Conservation (phyloP, 2,888 invertebrate genomes). For the Camptogramma bilineatum region DNA sequence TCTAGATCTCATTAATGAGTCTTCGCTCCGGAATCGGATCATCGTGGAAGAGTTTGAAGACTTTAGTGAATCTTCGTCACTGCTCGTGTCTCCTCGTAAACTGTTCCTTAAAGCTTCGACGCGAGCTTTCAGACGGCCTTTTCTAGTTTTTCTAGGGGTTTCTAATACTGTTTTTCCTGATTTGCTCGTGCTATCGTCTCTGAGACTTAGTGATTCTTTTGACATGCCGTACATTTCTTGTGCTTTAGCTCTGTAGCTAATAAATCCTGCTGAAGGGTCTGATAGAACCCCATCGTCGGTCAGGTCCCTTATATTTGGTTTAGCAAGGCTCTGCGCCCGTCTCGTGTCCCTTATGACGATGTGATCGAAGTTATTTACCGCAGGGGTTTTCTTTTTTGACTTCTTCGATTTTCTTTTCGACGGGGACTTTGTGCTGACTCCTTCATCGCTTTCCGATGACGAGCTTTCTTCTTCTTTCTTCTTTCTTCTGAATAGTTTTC, state of each 20-base stretch:
- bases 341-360: constrained; percentile 85
- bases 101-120: constrained; percentile 88
- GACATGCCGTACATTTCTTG: constrained; percentile 69
- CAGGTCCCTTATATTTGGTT: constrained; percentile 67
- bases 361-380: constrained; percentile 88
- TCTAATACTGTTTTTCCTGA: constrained; percentile 81
- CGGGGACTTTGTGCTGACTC: constrained; percentile 71
- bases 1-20: constrained; percentile 87
- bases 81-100: constrained; percentile 87
- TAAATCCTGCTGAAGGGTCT: constrained; percentile 84
- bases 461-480: constrained; percentile 88
- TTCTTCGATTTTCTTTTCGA: constrained; percentile 80
- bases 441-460: constrained; percentile 82
- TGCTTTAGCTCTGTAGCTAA: constrained; percentile 73
- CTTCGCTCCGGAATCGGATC: constrained; percentile 88
- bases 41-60: constrained; percentile 88
- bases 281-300: constrained; percentile 85
- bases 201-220: constrained; percentile 72
- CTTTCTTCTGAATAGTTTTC: constrained; percentile 91
- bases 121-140: constrained; percentile 87
- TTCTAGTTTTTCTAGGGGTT: constrained; percentile 83
- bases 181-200: constrained; percentile 69
- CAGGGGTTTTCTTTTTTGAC: constrained; percentile 79
- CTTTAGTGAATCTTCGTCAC: constrained; percentile 89
- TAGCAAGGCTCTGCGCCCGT: constrained; percentile 80